Evolutionary conservation across 2,113 vertebrate genomes (phyloP).

Genomic region (Empidonax alnorum): DNA sequence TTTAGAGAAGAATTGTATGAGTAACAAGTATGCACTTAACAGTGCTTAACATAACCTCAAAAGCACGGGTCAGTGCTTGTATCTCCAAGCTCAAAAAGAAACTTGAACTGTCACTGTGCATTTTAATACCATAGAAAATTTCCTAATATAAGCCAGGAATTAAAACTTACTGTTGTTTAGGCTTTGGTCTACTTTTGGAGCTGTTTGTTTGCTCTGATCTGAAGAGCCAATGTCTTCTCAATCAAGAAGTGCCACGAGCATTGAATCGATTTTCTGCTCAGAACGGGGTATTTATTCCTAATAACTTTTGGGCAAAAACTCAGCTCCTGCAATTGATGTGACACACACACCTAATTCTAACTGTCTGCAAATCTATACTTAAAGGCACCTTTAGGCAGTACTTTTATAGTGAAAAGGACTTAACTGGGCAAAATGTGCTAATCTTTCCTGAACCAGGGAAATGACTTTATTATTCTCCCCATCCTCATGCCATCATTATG

Average conservation of each 20-base stretch:
- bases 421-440: conserved; percentile 23
- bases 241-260: neutral
- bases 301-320: neutral
- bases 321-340: neutral
- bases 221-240: neutral
- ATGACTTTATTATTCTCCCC: conserved; percentile 9
- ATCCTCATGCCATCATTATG: neutral
- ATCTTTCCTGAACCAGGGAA: neutral
- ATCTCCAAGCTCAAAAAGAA: neutral
- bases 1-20: neutral
- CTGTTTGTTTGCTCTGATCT: neutral
- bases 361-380: neutral
- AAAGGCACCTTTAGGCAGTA: neutral
- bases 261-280: neutral
- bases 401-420: neutral
- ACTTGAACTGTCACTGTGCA: neutral
- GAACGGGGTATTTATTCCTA: neutral
- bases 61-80: neutral
- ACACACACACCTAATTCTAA: neutral
- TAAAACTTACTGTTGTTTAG: neutral
- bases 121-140: neutral
- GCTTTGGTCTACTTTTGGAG: neutral
- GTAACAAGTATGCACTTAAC: neutral
- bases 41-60: neutral
- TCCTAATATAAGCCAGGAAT: neutral